phyloP scores from a whole-genome alignment of 2,888 invertebrate genomes.

The Thyatira batis region DNA sequence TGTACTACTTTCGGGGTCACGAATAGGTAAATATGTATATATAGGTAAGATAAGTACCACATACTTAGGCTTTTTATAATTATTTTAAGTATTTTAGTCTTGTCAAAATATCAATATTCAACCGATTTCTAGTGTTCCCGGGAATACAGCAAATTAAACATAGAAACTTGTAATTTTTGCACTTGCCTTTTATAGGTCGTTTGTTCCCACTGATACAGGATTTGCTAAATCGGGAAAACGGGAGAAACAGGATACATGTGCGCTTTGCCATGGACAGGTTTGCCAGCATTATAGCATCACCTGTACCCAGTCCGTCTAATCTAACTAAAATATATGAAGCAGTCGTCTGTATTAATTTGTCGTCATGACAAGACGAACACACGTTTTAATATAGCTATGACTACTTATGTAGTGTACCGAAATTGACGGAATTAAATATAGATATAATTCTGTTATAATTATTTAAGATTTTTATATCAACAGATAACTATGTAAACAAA shows the following conservation, averaged over 20 bases:
- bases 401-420: no score
- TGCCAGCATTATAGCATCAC: not conserved
- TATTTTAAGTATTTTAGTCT: no score
- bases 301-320: not conserved
- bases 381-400: not conserved
- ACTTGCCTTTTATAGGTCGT: not conserved
- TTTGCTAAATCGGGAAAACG: constrained; percentile 1
- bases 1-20: no score
- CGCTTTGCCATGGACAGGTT: not conserved
- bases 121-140: not conserved
- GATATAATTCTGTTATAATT: no score
- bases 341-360: not conserved
- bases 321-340: not conserved
- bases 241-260: not conserved
- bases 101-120: not conserved
- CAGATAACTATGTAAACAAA: no score
- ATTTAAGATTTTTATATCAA: no score
- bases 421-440: no score
- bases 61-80: no score
- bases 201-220: not conserved
- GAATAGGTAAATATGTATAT: no score
- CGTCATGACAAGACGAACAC: not conserved
- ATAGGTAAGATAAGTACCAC: no score
- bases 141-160: not conserved
- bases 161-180: not conserved